These are phyloP conservation scores for Lochmaea capreae DNA, from an alignment of 2,888 invertebrate genomes.

Conservation along the genomic window DNA sequence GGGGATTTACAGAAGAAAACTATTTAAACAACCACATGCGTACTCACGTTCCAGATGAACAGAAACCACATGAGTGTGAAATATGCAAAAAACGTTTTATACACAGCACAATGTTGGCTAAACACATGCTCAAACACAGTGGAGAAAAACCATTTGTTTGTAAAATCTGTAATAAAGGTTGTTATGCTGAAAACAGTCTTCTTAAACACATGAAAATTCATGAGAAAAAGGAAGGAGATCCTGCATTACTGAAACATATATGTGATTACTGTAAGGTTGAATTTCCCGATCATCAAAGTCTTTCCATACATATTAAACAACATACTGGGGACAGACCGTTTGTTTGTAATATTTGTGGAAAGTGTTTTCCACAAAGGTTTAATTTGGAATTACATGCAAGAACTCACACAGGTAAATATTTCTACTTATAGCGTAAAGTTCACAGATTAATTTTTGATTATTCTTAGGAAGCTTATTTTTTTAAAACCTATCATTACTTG, in stretches of 20 bases:
- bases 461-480: no score
- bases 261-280: conserved; percentile 66
- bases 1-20: conserved; percentile 65
- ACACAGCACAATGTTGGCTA: conserved; percentile 64
- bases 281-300: conserved; percentile 61
- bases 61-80: conserved; percentile 66
- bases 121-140: conserved; percentile 66
- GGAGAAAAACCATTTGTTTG: conserved; percentile 67
- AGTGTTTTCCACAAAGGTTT: conserved; percentile 65
- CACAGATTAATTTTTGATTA: no score
- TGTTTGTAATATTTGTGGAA: conserved; percentile 65
- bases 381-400: conserved; percentile 64
- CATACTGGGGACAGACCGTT: conserved; percentile 65
- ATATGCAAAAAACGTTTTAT: conserved; percentile 66
- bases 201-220: conserved; percentile 66
- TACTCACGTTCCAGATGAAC: conserved; percentile 61
- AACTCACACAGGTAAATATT: conserved; percentile 62
- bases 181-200: conserved; percentile 65
- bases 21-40: conserved; percentile 66
- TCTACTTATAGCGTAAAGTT: conserved; percentile 5
- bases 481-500: no score
- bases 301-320: conserved; percentile 65
- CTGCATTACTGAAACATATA: conserved; percentile 64
- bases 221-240: conserved; percentile 65
- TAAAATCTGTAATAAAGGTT: conserved; percentile 63